Percentiles rank a stretch among this genome's conserved stretches.
Conservation (phyloP, 2,113 vertebrate genomes). For the Podarcis cretensis region DNA sequence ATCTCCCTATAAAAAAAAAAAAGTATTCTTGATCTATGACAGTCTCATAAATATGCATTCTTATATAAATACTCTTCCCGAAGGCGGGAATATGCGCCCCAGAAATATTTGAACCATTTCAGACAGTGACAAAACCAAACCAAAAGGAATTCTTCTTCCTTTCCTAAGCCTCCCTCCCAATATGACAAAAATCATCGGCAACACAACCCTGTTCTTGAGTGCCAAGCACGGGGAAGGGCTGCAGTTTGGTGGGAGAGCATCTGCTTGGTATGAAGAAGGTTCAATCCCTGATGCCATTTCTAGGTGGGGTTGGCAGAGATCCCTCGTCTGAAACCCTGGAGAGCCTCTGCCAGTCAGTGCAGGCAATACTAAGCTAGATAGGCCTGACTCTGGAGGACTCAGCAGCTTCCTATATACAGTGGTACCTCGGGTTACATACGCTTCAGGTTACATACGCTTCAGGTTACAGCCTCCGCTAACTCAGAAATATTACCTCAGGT, state of each 20-base stretch:
- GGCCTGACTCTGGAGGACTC: too few relatives aligned
- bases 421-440: too few relatives aligned
- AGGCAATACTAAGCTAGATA: too few relatives aligned
- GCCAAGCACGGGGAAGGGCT: not conserved
- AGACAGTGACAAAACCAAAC: not conserved
- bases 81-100: conserved; percentile 26
- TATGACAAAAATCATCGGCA: accelerated
- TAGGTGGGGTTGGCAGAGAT: too few relatives aligned
- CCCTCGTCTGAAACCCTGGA: too few relatives aligned
- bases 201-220: not conserved
- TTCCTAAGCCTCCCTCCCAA: not conserved
- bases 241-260: not conserved
- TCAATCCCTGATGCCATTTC: not conserved
- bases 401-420: too few relatives aligned
- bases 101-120: conserved; percentile 20
- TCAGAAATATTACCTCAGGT: too few relatives aligned
- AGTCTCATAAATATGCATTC: conserved; percentile 76
- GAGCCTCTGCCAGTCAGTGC: too few relatives aligned
- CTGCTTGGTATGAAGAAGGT: not conserved
- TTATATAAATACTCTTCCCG: conserved; percentile 53
- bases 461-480: too few relatives aligned
- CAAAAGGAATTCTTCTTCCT: not conserved
- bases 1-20: conserved; percentile 66
- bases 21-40: conserved; percentile 61
- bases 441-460: too few relatives aligned